These are phyloP conservation scores for Patella depressa DNA, from an alignment of 2,888 invertebrate genomes.

Conservation along the genomic window DNA sequence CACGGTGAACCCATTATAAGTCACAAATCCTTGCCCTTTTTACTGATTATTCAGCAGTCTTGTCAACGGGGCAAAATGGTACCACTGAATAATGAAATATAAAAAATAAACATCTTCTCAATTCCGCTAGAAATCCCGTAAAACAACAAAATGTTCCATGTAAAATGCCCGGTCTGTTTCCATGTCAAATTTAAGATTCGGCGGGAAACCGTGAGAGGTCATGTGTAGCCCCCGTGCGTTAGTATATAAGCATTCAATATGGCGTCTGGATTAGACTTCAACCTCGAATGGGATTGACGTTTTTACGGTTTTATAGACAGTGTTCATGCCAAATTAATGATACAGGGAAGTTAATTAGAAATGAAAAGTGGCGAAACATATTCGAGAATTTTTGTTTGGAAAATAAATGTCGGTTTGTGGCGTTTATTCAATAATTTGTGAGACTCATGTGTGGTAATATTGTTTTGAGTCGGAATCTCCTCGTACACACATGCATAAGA, in stretches of 20 bases:
- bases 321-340: background rate
- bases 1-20: too few relatives aligned
- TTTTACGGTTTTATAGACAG: constrained; percentile 11
- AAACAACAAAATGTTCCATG: too few relatives aligned
- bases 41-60: too few relatives aligned
- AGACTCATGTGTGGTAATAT: constrained; percentile 31
- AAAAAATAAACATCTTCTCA: too few relatives aligned
- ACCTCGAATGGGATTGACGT: constrained; percentile 25
- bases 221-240: constrained; percentile 61
- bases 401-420: constrained; percentile 13
- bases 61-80: too few relatives aligned
- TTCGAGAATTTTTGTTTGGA: constrained; percentile 29
- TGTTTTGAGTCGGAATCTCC: constrained; percentile 32
- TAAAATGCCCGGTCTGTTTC: too few relatives aligned
- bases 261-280: constrained; percentile 56
- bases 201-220: constrained; percentile 51
- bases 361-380: constrained; percentile 14
- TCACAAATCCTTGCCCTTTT: too few relatives aligned
- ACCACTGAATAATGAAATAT: too few relatives aligned
- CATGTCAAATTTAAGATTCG: constrained; percentile 25
- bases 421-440: constrained; percentile 24
- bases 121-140: too few relatives aligned
- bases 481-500: constrained; percentile 18
- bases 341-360: background rate
- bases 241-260: constrained; percentile 70